Conservation (phyloP, 1,140 invertebrate genomes). For the Spodoptera litura region DNA sequence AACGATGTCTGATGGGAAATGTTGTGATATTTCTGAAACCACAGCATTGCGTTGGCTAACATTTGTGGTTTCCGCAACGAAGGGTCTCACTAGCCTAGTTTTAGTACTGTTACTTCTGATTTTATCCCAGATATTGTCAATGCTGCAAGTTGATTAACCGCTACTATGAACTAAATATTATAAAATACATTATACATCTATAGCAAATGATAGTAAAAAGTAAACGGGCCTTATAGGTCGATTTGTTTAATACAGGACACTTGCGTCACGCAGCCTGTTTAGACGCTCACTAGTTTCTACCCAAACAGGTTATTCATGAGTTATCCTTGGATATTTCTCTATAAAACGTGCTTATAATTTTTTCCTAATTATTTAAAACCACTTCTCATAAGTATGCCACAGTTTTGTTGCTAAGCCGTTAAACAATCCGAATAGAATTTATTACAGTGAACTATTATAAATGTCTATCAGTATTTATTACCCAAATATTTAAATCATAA, state of each 20-base stretch:
- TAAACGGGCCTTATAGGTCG: not conserved
- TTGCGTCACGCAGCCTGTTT: slow-evolving; percentile 3
- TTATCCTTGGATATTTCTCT: not conserved
- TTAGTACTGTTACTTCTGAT: slow-evolving; percentile 13
- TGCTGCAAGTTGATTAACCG: too few species aligned
- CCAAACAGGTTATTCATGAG: slow-evolving; percentile 19
- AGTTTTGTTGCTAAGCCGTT: not conserved
- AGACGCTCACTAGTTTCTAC: not conserved
- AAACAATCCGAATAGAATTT: not conserved
- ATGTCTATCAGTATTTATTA: too few species aligned
- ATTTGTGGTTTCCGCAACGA: slow-evolving; percentile 20
- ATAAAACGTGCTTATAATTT: not conserved
- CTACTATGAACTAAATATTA: too few species aligned
- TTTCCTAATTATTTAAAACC: not conserved
- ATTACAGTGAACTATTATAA: not conserved
- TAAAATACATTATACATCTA: too few species aligned
- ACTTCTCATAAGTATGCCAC: not conserved
- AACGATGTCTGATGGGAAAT: slow-evolving; percentile 11
- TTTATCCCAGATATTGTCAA: not conserved
- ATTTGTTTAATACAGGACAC: not conserved
- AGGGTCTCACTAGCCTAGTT: slow-evolving; percentile 14
- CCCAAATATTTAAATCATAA: too few species aligned
- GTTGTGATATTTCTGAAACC: slow-evolving; percentile 17
- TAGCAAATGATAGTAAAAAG: too few species aligned
- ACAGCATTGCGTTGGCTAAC: slow-evolving; percentile 17